Evolutionary conservation across 2,888 invertebrate genomes (phyloP).

Genomic region (Patella caerulea): DNA sequence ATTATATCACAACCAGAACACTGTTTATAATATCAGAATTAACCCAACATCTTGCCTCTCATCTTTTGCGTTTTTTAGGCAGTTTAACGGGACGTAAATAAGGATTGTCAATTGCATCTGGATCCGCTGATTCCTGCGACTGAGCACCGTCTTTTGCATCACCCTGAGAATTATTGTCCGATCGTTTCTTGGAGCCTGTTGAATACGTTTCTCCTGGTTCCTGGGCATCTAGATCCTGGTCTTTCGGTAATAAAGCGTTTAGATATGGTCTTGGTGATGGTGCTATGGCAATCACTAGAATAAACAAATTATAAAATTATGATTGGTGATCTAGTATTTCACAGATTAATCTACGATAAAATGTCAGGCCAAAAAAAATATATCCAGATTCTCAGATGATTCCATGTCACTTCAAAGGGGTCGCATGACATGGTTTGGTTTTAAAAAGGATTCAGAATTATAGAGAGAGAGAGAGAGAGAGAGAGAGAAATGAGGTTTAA

Average conservation of each 20-base stretch:
- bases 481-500: too few species aligned
- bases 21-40: not conserved
- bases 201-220: slow-evolving; percentile 72
- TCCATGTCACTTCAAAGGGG: too few species aligned
- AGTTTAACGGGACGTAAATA: slow-evolving; percentile 77
- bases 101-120: slow-evolving; percentile 81
- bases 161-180: slow-evolving; percentile 27
- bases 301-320: too few species aligned
- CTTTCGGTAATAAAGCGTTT: slow-evolving; percentile 88
- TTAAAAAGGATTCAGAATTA: too few species aligned
- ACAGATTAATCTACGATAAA: too few species aligned
- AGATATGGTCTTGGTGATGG: slow-evolving; percentile 85
- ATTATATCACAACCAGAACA: too few species aligned
- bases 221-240: slow-evolving; percentile 91
- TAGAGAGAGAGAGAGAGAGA: too few species aligned
- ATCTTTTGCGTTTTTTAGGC: slow-evolving; percentile 52
- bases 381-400: too few species aligned
- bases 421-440: too few species aligned
- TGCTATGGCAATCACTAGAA: slow-evolving; percentile 89
- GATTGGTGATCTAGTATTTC: too few species aligned
- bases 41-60: not conserved
- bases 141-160: slow-evolving; percentile 14
- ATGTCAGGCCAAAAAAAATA: too few species aligned
- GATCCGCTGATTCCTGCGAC: slow-evolving; percentile 59
- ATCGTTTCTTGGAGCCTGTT: slow-evolving; percentile 40